phyloP scores from a whole-genome alignment of 2,113 vertebrate species.

The Bombycilla garrulus region DNA sequence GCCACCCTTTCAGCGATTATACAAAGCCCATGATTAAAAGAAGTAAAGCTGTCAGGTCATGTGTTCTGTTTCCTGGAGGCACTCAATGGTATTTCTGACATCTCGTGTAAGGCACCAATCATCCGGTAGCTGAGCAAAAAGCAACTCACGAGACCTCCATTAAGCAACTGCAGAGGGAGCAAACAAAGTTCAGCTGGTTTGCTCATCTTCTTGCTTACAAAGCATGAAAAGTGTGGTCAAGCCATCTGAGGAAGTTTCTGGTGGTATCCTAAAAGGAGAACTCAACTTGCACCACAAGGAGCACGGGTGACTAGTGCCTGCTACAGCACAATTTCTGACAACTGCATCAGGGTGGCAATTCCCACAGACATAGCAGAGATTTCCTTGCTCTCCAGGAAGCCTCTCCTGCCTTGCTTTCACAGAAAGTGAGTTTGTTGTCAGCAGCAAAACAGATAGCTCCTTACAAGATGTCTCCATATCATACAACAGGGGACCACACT shows the following conservation, averaged over 20 bases:
- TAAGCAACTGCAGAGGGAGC: neutral
- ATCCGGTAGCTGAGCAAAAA: neutral
- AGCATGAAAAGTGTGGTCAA: neutral
- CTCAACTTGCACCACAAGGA: neutral
- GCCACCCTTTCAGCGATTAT: neutral
- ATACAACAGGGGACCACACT: neutral
- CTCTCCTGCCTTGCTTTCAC: neutral
- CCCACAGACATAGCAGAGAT: neutral
- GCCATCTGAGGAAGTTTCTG: neutral
- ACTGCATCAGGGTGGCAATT: neutral
- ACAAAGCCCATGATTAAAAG: neutral
- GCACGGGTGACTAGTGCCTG: neutral
- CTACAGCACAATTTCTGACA: neutral
- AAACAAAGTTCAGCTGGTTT: neutral
- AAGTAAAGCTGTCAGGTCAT: neutral
- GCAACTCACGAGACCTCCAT: neutral
- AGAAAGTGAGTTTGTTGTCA: neutral
- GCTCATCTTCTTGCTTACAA: neutral
- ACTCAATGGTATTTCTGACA: conserved; percentile 46
- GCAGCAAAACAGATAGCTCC: neutral
- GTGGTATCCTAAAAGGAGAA: neutral
- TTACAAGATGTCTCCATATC: neutral
- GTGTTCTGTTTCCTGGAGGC: conserved; percentile 49
- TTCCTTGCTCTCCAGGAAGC: neutral
- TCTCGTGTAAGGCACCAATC: conserved; percentile 60